Evolutionary conservation across 1,140 invertebrate genomes (phyloP), one percentile per base, ranked within the genome.

Genomic region (Drosophila nannoptera): DNA sequence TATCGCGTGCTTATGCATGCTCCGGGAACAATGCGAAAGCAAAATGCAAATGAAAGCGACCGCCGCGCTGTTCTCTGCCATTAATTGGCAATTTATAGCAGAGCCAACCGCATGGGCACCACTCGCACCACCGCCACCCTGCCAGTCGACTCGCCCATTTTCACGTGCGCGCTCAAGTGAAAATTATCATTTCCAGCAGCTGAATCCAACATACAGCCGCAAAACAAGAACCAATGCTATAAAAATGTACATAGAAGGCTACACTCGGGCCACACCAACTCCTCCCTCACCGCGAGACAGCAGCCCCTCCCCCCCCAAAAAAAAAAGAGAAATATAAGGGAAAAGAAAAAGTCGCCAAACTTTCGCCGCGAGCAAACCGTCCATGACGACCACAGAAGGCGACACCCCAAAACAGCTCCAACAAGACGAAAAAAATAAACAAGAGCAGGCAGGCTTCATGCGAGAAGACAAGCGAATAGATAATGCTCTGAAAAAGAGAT

Each of bases 111-210:
- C 68, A 70, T 42, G 9, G 36, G 22, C 61, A 38, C 11, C 31
- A 46, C 12, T 35, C 7, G 5, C 38, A n/a, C 9, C 35, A 8
- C 42, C 36, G 8, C 36, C 50, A 40, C 16, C 5, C 40, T 42
- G 12, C 62, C 38, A 3, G 7, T 56, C 35, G 52, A 14, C 7
- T 35, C 29, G 45, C 16, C 52, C 48, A 73, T 71, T 84, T 80
- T 66, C 68, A 74, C 69, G 66, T 81, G 81, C 45, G 69, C 77
- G 62, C 82, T 86, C 81, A 86, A 86, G 81, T 86, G 81, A 80
- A 86, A 86, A 86, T 86, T 86, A 86, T 86, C 81, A 86, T 86
- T 86, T 86, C 77, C 81, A 86, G 65, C 67, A 77, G 77, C 78
- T 77, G 76, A 64, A 62, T 82, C 69, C 64, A 65, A 35, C 40